phyloP scores from a whole-genome alignment of 2,888 invertebrate genomes.

The Opisthograptis luteolata region DNA sequence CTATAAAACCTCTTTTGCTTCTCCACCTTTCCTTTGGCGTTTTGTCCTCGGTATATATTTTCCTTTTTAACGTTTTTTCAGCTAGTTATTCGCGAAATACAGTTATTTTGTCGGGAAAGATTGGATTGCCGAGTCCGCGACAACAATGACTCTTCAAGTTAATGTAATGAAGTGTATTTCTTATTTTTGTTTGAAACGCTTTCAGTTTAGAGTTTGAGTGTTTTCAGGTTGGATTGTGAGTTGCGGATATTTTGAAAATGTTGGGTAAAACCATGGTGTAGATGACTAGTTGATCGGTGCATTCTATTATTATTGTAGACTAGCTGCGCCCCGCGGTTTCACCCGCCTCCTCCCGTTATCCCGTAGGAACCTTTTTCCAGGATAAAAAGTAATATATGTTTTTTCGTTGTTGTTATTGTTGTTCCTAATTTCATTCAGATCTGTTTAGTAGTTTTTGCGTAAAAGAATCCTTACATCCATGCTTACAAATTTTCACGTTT shows the following conservation, averaged over 20 bases:
- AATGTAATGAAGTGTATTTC: slow-evolving; percentile 35
- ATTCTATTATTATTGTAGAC: too few relatives aligned
- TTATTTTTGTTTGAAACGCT: neutral
- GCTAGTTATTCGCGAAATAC: slow-evolving; percentile 53
- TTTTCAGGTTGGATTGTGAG: slow-evolving; percentile 1
- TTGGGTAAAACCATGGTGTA: neutral
- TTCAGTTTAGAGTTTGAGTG: neutral
- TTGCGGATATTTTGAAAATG: neutral
- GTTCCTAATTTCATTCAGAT: too few relatives aligned
- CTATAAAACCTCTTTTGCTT: slow-evolving; percentile 78
- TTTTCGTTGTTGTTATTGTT: too few relatives aligned
- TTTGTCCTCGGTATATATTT: slow-evolving; percentile 57
- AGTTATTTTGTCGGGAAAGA: slow-evolving; percentile 35
- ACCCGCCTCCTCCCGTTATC: too few relatives aligned
- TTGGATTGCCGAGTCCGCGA: slow-evolving; percentile 37
- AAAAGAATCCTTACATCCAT: too few relatives aligned
- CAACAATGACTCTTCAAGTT: slow-evolving; percentile 34
- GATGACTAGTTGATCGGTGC: too few relatives aligned
- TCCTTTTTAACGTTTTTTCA: slow-evolving; percentile 44
- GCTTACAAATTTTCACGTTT: too few relatives aligned
- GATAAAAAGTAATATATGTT: too few relatives aligned
- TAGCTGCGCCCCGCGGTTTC: too few relatives aligned
- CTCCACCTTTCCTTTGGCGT: slow-evolving; percentile 76
- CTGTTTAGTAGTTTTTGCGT: too few relatives aligned
- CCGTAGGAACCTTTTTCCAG: too few relatives aligned